Percentiles rank a stretch among this genome's conserved stretches.
phyloP scores from a whole-genome alignment of 2,797 vertebrate genomes.

The Cynopterus sphinx region DNA sequence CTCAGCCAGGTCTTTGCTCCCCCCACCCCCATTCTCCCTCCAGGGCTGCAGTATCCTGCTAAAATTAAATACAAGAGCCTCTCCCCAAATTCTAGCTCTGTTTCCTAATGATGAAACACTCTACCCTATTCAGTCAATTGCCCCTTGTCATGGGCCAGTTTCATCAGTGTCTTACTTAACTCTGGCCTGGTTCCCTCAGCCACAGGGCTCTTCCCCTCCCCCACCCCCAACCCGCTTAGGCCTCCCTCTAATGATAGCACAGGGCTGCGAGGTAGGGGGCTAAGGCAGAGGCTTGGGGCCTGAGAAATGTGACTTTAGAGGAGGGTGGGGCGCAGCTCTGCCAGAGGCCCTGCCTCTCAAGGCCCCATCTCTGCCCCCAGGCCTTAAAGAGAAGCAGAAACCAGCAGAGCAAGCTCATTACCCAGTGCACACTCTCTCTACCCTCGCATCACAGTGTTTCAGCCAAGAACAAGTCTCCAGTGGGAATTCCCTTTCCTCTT shows the following conservation, averaged over 20 bases:
- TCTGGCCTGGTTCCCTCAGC: not conserved
- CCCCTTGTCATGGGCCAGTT: not conserved
- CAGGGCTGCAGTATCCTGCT: not conserved
- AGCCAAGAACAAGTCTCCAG: constrained; percentile 67
- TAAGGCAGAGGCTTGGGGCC: not conserved
- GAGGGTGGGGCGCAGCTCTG: not conserved
- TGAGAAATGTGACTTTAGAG: too few relatives aligned
- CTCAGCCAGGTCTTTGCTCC: not conserved
- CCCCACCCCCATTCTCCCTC: not conserved
- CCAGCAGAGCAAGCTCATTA: constrained; percentile 28
- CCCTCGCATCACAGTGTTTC: constrained; percentile 51
- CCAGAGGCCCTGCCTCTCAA: not conserved
- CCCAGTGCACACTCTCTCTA: not conserved
- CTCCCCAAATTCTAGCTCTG: constrained; percentile 5
- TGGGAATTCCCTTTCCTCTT: constrained; percentile 78
- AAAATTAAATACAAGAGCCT: not conserved
- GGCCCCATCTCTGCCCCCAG: not conserved
- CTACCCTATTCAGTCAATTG: not conserved
- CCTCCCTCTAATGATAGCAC: not conserved
- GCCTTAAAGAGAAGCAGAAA: not conserved
- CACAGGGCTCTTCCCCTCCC: not conserved
- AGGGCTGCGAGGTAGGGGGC: not conserved
- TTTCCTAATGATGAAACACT: constrained; percentile 33
- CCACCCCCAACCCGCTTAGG: not conserved
- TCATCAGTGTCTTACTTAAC: constrained; percentile 7